Evolutionary conservation across 2,113 vertebrate species (phyloP), one percentile per base, ranked within the genome.

Genomic region (Hippocampus guttulatus): DNA sequence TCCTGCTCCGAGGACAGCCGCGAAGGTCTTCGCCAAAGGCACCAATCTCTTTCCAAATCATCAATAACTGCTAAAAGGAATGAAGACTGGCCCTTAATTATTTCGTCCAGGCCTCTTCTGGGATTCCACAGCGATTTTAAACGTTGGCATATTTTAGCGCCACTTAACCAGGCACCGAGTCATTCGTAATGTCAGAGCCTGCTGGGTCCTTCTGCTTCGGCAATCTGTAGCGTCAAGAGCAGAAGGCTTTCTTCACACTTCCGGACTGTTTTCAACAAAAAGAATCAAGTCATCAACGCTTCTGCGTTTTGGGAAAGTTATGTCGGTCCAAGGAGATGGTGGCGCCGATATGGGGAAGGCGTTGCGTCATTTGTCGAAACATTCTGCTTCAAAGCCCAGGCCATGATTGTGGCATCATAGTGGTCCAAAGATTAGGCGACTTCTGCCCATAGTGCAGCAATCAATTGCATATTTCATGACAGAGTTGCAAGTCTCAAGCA

Each of bases 51-150:
- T 74, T 52, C 71, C 51, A 40, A 30, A 33, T 41, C 11, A 88
- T 88, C 83, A 73, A 88, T 87, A 79, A 68, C 69, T 1, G 51
- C 81, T 70, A 70, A 82, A 68, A 20, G 30, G 47, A 54, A 77
- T 71, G 47, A 73, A 75, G 73, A 75, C 51, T 64, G 64, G 60
- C 57, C 64, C 70, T 64, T 74, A 74, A 77, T 84, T 67, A 66
- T 85, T 88, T 77, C 75, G 69, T 64, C 18, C 25, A 12, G 18
- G 60, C 11, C 3, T 75, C 51, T 69, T 72, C 38, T 10, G 18
- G 61, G 75, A 74, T 71, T 64, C 38, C 64, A 2, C 61, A 63
- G 30, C 3, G 75, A 69, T 63, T 69, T 18, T 11, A 62, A 80
- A 80, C 78, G 77, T 76, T 80, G 82, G 45, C 47, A 60, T 70